Evolutionary conservation across 2,888 invertebrate genomes (phyloP).

Genomic region (Acrobasis suavella): DNA sequence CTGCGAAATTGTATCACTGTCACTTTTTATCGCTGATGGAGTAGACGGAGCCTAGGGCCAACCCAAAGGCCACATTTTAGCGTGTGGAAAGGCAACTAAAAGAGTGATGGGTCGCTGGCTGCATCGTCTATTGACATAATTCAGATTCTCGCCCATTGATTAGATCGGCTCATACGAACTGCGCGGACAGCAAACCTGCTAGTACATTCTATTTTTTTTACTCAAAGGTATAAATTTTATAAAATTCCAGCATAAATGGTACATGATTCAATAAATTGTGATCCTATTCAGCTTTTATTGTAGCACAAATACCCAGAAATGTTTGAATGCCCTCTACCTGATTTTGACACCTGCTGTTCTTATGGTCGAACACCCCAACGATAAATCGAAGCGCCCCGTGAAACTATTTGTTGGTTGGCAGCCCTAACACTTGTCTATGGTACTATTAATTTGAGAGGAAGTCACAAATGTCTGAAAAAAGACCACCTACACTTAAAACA

Average conservation of each 20-base stretch:
- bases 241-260: background rate
- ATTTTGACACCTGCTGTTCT: constrained; percentile 65
- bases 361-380: constrained; percentile 37
- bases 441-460: constrained; percentile 35
- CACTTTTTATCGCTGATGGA: too few species aligned
- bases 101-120: too few species aligned
- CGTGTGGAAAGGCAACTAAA: too few species aligned
- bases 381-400: constrained; percentile 73
- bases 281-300: constrained; percentile 54
- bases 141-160: too few species aligned
- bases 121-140: too few species aligned
- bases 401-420: constrained; percentile 46
- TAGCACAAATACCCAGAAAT: constrained; percentile 60
- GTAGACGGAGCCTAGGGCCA: too few species aligned
- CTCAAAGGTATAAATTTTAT: too few species aligned
- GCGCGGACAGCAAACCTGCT: too few species aligned
- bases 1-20: too few species aligned
- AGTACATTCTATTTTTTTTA: too few species aligned
- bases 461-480: constrained; percentile 16
- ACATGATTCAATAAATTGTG: constrained; percentile 36
- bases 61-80: too few species aligned
- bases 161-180: too few species aligned
- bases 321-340: constrained; percentile 70
- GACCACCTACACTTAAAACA: constrained; percentile 22
- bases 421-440: constrained; percentile 39